phyloP scores from a whole-genome alignment of 2,888 invertebrate genomes.

The Athalia cordata region DNA sequence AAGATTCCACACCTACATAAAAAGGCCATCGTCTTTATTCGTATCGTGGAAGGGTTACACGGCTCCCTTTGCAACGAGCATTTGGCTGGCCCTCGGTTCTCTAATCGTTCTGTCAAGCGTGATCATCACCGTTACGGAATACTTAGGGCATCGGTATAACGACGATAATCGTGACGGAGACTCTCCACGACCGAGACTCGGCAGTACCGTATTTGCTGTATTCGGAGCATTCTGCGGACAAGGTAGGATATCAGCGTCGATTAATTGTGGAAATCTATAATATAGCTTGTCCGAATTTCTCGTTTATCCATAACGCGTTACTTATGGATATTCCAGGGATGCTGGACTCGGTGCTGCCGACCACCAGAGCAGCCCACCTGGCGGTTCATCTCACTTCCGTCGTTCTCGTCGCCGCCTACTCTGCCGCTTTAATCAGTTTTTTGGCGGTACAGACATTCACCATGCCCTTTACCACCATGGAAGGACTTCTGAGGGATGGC shows the following conservation, averaged over 20 bases:
- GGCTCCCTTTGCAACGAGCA: constrained; percentile 64
- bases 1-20: constrained; percentile 67
- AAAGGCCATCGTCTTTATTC: constrained; percentile 60
- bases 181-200: constrained; percentile 48
- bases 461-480: constrained; percentile 71
- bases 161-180: neutral
- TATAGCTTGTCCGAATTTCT: too few relatives aligned
- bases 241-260: constrained; percentile 55
- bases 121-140: constrained; percentile 58
- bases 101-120: constrained; percentile 59
- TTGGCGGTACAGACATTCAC: constrained; percentile 66
- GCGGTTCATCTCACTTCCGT: constrained; percentile 67
- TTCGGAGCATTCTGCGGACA: constrained; percentile 68
- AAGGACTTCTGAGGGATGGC: constrained; percentile 66
- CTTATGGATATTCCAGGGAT: constrained; percentile 57
- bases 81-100: constrained; percentile 63
- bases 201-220: constrained; percentile 60
- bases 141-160: neutral
- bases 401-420: constrained; percentile 68
- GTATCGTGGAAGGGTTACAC: constrained; percentile 68
- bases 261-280: neutral
- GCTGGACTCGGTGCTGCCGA: constrained; percentile 57
- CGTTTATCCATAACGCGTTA: neutral
- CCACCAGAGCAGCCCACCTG: constrained; percentile 65
- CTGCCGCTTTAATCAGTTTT: constrained; percentile 69